Conservation (phyloP, 2,888 invertebrate genomes). For the Strigamia maritima region DNA sequence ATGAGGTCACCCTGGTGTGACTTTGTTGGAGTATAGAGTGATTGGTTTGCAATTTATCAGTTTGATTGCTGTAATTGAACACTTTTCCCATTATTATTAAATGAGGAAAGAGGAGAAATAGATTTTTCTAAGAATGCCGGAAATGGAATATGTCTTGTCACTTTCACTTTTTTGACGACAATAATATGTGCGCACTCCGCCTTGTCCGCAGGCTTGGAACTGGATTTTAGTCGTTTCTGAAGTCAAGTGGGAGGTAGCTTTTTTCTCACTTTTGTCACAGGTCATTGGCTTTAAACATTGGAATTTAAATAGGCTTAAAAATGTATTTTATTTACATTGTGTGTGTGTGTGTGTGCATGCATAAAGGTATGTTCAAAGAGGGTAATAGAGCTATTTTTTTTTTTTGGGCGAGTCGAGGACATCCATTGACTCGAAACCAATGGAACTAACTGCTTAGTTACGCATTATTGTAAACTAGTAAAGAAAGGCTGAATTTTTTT, state of each 20-base stretch:
- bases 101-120: not conserved
- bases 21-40: not conserved
- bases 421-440: conserved; percentile 17
- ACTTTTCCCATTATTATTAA: not conserved
- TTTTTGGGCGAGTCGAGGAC: conserved; percentile 9
- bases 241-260: conserved; percentile 11
- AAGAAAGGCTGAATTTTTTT: not conserved
- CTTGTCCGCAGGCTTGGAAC: conserved; percentile 17
- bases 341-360: not conserved
- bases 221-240: not conserved
- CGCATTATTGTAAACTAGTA: not conserved
- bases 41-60: conserved; percentile 8
- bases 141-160: conserved; percentile 13
- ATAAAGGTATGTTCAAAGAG: not conserved
- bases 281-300: conserved; percentile 19
- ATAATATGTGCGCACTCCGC: not conserved
- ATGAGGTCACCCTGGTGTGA: conserved; percentile 22
- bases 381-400: not conserved
- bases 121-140: not conserved
- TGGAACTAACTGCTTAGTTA: not conserved
- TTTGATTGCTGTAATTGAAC: not conserved
- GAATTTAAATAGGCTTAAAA: conserved; percentile 31
- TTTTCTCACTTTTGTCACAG: conserved; percentile 14
- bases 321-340: not conserved
- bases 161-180: not conserved